phyloP scores from a whole-genome alignment of 2,797 vertebrate genomes.

The Xerus rutilus region DNA sequence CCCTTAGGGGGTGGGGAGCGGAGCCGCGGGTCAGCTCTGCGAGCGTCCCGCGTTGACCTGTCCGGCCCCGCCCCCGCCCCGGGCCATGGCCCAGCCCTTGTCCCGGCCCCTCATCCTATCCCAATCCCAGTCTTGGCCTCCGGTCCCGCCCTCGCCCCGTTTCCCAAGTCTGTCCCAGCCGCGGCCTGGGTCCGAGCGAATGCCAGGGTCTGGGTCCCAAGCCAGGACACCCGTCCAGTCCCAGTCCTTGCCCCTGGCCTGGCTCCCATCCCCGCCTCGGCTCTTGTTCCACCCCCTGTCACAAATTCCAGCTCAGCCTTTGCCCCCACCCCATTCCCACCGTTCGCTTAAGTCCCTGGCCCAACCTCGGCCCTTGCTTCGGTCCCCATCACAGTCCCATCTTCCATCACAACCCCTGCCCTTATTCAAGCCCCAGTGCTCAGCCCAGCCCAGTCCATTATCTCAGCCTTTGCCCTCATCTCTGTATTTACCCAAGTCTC shows the following conservation, averaged over 20 bases:
- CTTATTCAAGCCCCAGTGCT: slow-evolving; percentile 51
- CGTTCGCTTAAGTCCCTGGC: slow-evolving; percentile 44
- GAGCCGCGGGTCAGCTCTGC: slow-evolving; percentile 79
- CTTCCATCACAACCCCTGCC: slow-evolving; percentile 38
- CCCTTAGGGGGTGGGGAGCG: slow-evolving; percentile 71
- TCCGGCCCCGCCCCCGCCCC: slow-evolving; percentile 80
- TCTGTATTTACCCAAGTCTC: slow-evolving; percentile 71
- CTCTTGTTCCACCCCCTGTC: slow-evolving; percentile 52
- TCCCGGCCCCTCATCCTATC: slow-evolving; percentile 77
- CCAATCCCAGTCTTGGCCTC: slow-evolving; percentile 64
- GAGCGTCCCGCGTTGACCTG: slow-evolving; percentile 72
- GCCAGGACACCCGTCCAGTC: background rate
- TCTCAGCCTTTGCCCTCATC: slow-evolving; percentile 55
- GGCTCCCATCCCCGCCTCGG: background rate
- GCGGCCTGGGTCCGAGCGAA: slow-evolving; percentile 59
- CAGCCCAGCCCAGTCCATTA: slow-evolving; percentile 47
- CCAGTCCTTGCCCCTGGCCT: slow-evolving; percentile 17
- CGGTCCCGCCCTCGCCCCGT: slow-evolving; percentile 67
- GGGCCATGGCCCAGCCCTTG: slow-evolving; percentile 83
- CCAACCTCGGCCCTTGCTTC: background rate
- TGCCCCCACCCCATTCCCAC: slow-evolving; percentile 39
- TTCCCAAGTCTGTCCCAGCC: slow-evolving; percentile 55
- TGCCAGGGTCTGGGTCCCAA: slow-evolving; percentile 56
- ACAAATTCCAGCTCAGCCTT: slow-evolving; percentile 47
- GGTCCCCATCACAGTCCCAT: background rate